phyloP scores from a whole-genome alignment of 1,140 invertebrate genomes.

The Ptiloglossa arizonensis region DNA sequence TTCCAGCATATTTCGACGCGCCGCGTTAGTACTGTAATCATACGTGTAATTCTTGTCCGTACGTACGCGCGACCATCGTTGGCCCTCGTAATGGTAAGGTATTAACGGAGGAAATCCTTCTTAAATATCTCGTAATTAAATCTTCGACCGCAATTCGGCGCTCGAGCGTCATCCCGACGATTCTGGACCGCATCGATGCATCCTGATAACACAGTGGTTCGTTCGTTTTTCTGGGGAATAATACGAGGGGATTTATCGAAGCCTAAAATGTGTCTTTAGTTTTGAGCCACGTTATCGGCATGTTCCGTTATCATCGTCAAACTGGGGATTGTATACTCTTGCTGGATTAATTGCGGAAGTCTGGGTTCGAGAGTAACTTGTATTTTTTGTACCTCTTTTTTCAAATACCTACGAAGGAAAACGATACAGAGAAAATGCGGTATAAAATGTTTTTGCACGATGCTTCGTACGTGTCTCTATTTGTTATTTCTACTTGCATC shows the following conservation, averaged over 20 bases:
- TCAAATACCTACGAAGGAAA: too few species aligned
- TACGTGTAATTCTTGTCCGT: conserved; percentile 55
- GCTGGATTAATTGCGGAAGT: background rate
- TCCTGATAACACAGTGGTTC: conserved; percentile 3
- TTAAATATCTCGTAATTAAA: conserved; percentile 49
- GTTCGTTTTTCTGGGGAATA: conserved; percentile 30
- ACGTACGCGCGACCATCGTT: background rate
- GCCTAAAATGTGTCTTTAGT: conserved; percentile 22
- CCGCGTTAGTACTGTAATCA: conserved; percentile 53
- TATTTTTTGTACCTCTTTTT: too few species aligned
- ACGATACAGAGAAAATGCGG: too few species aligned
- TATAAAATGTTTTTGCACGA: too few species aligned
- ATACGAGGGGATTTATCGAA: conserved; percentile 10
- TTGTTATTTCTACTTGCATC: too few species aligned
- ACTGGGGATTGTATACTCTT: background rate
- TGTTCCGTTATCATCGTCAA: background rate
- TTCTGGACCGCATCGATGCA: background rate
- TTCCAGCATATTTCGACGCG: conserved; percentile 49
- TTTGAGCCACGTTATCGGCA: conserved; percentile 13
- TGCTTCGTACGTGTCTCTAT: too few species aligned
- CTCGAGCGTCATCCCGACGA: conserved; percentile 1
- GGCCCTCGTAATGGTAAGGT: conserved; percentile 15
- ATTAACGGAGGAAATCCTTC: conserved; percentile 31
- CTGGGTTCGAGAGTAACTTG: background rate
- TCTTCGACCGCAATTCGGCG: conserved; percentile 5